A percentile compares a stretch with the other conserved stretches of the same genome.
phyloP scores from a whole-genome alignment of 2,113 vertebrate species.

The Hepsetus odoe region DNA sequence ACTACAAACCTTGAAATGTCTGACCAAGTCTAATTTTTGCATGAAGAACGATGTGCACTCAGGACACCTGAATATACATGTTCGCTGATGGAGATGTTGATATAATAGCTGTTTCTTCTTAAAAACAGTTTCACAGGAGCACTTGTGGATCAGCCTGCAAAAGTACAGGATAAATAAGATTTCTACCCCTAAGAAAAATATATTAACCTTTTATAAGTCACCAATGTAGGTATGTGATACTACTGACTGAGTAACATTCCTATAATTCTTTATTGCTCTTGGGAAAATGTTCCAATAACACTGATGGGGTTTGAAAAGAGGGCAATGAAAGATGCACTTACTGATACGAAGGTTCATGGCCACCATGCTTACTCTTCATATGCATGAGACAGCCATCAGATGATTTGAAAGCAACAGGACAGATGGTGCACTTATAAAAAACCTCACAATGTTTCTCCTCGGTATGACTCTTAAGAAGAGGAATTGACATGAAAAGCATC shows the following conservation, averaged over 20 bases:
- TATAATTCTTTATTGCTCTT: neutral
- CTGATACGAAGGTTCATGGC: slow-evolving; percentile 77
- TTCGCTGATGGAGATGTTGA: slow-evolving; percentile 93
- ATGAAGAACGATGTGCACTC: slow-evolving; percentile 89
- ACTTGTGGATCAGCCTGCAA: slow-evolving; percentile 92
- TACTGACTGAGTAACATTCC: neutral
- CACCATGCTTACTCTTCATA: slow-evolving; percentile 82
- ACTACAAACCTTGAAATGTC: slow-evolving; percentile 89
- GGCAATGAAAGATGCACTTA: slow-evolving; percentile 71
- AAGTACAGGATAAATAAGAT: slow-evolving; percentile 10
- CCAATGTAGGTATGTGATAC: no score
- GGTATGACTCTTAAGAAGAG: slow-evolving; percentile 88
- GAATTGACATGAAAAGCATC: slow-evolving; percentile 85
- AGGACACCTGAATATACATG: slow-evolving; percentile 92
- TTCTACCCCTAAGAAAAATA: neutral
- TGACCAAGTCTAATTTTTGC: slow-evolving; percentile 90
- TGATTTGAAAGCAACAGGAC: slow-evolving; percentile 93
- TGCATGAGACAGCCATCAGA: slow-evolving; percentile 82
- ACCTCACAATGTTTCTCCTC: slow-evolving; percentile 92
- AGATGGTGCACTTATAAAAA: slow-evolving; percentile 92
- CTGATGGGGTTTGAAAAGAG: neutral
- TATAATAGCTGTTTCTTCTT: slow-evolving; percentile 90
- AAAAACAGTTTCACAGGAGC: slow-evolving; percentile 92
- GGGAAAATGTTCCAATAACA: neutral
- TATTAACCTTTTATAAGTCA: neutral